Evolutionary conservation across 2,113 vertebrate genomes (phyloP).

Genomic region (Antidorcas marsupialis): DNA sequence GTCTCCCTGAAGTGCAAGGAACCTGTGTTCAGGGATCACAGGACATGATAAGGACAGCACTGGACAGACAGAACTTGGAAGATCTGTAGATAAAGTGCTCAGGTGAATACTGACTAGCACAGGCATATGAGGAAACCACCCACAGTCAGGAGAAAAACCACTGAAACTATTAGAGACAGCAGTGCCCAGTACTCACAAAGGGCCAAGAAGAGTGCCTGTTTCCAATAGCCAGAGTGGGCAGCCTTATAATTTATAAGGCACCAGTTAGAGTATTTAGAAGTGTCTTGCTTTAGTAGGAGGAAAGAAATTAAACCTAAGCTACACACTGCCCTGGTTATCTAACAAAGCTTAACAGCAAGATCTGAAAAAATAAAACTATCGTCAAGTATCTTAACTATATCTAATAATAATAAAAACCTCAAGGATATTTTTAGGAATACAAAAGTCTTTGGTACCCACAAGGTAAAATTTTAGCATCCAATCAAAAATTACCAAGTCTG

Average conservation of each 20-base stretch:
- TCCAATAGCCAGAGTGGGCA: background rate
- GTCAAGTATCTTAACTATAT: background rate
- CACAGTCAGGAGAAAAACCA: background rate
- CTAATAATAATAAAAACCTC: background rate
- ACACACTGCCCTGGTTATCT: background rate
- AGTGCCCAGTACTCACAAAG: background rate
- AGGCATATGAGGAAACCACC: background rate
- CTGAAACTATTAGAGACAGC: background rate
- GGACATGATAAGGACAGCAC: background rate
- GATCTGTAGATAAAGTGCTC: background rate
- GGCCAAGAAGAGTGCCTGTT: background rate
- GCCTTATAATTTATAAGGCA: background rate
- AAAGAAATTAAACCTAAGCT: background rate
- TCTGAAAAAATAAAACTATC: background rate
- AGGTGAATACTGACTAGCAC: background rate
- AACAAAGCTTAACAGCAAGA: background rate
- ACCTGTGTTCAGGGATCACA: background rate
- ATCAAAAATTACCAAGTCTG: background rate
- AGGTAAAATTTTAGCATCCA: background rate
- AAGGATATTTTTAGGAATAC: background rate
- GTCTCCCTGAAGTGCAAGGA: background rate
- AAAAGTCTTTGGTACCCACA: background rate
- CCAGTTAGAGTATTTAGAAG: background rate
- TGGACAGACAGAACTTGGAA: background rate
- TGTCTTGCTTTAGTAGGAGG: background rate